Evolutionary conservation across 2,888 invertebrate genomes (phyloP), one percentile per base, ranked within the genome.

Genomic region (Crepidodera aurea): DNA sequence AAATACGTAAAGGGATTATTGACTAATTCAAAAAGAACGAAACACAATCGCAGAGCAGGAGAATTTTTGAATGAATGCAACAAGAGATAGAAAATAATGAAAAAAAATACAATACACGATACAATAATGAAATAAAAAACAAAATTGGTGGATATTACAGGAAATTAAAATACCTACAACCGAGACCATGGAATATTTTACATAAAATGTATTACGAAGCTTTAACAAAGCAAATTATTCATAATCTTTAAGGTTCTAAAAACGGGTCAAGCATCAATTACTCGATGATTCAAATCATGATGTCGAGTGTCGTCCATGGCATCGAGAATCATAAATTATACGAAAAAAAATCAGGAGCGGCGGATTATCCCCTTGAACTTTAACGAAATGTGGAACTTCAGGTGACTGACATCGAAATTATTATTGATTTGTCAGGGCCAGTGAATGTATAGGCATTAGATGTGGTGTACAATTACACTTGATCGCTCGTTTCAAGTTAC

Each of bases 321-420:
- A 13, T 29, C 13, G 15, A 25, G 15, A 12, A 53, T 53, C 22
- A 15, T 53, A 51, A 51, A 51, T 51, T 51, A 27, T 29, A 37
- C n/a, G 32, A 13, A n/a, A 39, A 22, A 29, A 27, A 29, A 42
- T 42, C 12, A 42, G 42, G 42, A 42, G 16, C 48, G 37, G 58
- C 50, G 40, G 54, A 48, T 50, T 54, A 15, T 54, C 51, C 27
- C 66, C 61, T 66, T 66, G 66, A 66, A 60, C 57, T 63, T 66
- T 63, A 53, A 58, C 29, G 58, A 61, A 61, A 66, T 66, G 66
- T 59, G 27, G 53, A 55, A 63, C 60, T 60, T 66, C 34, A 39
- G 60, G 54, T 60, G 60, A 66, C 40, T 58, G 62, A 61, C 66
- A 62, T 55, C 58, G 22, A 63, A 66, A 66, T 61, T 59, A 59